These are phyloP conservation scores for Eumeta japonica DNA, from an alignment of 1,140 invertebrate species.

Conservation along the genomic window DNA sequence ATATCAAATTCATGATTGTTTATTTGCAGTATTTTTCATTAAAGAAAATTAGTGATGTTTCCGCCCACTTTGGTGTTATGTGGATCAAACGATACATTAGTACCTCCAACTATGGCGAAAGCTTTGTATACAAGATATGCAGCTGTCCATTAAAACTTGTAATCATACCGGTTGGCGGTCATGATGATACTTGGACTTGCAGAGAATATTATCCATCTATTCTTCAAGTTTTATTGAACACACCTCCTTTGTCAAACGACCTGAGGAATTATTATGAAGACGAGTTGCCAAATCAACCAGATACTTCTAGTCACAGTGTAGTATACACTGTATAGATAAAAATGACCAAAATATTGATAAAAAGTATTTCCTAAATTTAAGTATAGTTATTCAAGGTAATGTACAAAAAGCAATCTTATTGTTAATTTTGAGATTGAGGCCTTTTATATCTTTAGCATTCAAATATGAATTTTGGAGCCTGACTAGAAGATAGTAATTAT, in stretches of 20 bases:
- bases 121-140: conserved; percentile 71
- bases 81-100: conserved; percentile 78
- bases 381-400: too few species aligned
- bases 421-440: too few species aligned
- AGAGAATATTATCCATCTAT: conserved; percentile 38
- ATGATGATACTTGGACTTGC: conserved; percentile 83
- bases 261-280: neutral
- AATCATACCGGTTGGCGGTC: conserved; percentile 73
- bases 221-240: conserved; percentile 34
- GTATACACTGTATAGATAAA: too few species aligned
- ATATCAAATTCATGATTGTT: conserved; percentile 7
- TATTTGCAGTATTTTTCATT: conserved; percentile 69
- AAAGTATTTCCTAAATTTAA: too few species aligned
- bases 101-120: conserved; percentile 82
- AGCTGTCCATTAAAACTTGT: conserved; percentile 70
- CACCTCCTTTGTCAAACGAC: conserved; percentile 25
- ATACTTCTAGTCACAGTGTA: conserved; percentile 76
- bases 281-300: too few species aligned
- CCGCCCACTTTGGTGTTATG: conserved; percentile 78
- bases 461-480: too few species aligned
- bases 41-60: conserved; percentile 67
- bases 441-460: too few species aligned
- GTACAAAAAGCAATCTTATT: too few species aligned
- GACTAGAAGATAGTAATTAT: too few species aligned
- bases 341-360: too few species aligned